Evolutionary conservation across 2,797 vertebrate species (phyloP).

Genomic region (Synanceia verrucosa): DNA sequence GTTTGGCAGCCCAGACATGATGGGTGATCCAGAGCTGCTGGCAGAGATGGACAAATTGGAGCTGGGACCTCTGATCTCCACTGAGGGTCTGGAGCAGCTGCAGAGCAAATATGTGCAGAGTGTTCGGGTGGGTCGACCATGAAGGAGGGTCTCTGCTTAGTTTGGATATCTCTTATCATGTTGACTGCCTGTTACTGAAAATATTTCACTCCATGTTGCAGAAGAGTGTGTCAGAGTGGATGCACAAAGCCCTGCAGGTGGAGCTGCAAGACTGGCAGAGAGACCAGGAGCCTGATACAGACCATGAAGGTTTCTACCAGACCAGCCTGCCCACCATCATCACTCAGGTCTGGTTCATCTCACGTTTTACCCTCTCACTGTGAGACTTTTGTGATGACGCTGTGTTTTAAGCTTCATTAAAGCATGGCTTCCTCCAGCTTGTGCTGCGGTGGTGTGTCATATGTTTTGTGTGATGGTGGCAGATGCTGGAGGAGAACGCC

Average conservation of each 20-base stretch:
- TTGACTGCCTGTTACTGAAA: not conserved
- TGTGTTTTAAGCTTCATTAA: too few relatives aligned
- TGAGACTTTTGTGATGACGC: too few relatives aligned
- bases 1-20: constrained; percentile 89
- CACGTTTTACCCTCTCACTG: too few relatives aligned
- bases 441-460: not conserved
- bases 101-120: constrained; percentile 90
- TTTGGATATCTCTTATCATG: not conserved
- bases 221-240: constrained; percentile 93
- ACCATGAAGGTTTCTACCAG: constrained; percentile 92
- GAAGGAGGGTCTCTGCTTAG: not conserved
- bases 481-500: constrained; percentile 97
- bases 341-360: too few relatives aligned
- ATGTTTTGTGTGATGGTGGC: not conserved
- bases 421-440: too few relatives aligned
- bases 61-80: constrained; percentile 87
- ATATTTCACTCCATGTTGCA: constrained; percentile 41
- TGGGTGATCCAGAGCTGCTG: constrained; percentile 88
- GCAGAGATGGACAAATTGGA: constrained; percentile 84
- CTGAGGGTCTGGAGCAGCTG: constrained; percentile 87
- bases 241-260: constrained; percentile 92
- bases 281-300: constrained; percentile 91
- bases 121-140: constrained; percentile 83
- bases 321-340: constrained; percentile 92
- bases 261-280: constrained; percentile 94